Conservation (phyloP, 2,113 vertebrate species). For the Oceanodroma tethys region DNA sequence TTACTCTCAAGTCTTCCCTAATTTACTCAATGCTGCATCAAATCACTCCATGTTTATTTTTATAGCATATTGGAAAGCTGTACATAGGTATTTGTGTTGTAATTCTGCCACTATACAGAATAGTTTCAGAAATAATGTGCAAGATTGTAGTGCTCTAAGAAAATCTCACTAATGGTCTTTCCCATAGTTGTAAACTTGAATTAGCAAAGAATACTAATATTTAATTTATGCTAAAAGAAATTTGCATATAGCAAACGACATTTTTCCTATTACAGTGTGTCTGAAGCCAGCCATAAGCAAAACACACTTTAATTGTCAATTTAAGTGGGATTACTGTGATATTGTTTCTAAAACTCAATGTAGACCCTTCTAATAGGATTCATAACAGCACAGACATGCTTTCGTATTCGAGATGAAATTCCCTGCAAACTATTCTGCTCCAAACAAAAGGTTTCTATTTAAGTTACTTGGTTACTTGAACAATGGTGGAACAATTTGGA, state of each 20-base stretch:
- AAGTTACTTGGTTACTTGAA: background rate
- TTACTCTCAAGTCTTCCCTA: background rate
- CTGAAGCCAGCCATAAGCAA: slow-evolving; percentile 18
- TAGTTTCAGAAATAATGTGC: background rate
- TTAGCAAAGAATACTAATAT: slow-evolving; percentile 6
- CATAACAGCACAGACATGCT: background rate
- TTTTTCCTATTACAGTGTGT: background rate
- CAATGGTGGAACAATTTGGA: background rate
- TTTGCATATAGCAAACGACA: background rate
- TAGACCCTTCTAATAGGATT: slow-evolving; percentile 3
- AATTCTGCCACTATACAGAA: background rate
- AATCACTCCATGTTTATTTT: background rate
- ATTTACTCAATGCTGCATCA: background rate
- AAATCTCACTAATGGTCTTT: background rate
- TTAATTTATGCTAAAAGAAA: background rate
- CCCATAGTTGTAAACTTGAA: background rate
- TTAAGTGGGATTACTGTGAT: slow-evolving; percentile 1
- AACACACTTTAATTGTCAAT: slow-evolving; percentile 31
- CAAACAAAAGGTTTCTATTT: background rate
- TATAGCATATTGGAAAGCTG: background rate
- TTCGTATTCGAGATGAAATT: background rate
- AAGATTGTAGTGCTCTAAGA: background rate
- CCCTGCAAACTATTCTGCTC: background rate
- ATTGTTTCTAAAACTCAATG: background rate
- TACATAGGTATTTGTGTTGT: background rate